Evolutionary conservation across 2,797 vertebrate genomes (phyloP).

Genomic region (Ciconia nigra): DNA sequence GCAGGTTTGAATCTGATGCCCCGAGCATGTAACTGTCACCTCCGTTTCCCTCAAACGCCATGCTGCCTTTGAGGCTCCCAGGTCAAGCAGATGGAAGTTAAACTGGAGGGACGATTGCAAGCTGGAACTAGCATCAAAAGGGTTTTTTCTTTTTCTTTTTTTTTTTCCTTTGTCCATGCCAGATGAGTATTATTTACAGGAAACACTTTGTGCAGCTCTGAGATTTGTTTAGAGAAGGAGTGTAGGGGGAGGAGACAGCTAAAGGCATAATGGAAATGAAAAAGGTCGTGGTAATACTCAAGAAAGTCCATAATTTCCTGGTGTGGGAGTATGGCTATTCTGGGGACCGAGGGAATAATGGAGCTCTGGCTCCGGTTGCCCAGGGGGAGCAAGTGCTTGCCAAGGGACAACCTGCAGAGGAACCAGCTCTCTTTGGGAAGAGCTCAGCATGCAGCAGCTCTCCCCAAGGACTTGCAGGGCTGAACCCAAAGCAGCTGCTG

Average conservation of each 20-base stretch:
- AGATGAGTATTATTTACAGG: constrained; percentile 54
- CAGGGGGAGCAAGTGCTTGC: accelerated
- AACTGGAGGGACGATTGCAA: neutral
- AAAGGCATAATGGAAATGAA: constrained; percentile 42
- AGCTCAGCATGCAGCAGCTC: neutral
- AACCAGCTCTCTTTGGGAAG: neutral
- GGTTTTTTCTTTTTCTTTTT: neutral
- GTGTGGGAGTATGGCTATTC: constrained; percentile 38
- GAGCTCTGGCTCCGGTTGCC: neutral
- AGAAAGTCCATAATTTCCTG: constrained; percentile 44
- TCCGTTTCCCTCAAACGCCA: neutral
- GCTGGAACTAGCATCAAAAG: constrained; percentile 14
- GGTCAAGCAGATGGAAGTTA: neutral
- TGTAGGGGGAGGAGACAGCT: constrained; percentile 37
- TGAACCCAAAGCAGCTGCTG: neutral
- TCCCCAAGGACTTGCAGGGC: accelerated
- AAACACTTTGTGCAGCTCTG: constrained; percentile 19
- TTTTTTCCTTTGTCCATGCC: neutral
- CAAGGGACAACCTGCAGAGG: neutral
- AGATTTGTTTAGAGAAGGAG: constrained; percentile 47
- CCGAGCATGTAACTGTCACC: neutral
- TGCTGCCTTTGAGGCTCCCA: neutral
- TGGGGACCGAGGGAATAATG: neutral
- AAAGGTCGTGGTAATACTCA: constrained; percentile 6
- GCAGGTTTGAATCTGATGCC: neutral